A percentile compares a stretch with the other conserved stretches of the same genome.
These are phyloP conservation scores for human (Homo sapiens) DNA, from an alignment of 2,113 vertebrate genomes.

Conservation along the genomic window GRCh38 chr6:168509501-168510000, in stretches of 20 bases:
- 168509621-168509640: fast-evolving
- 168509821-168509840: fast-evolving
- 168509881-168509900: background rate
- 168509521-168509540: fast-evolving
- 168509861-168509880: background rate
- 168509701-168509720: fast-evolving
- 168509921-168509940: conserved; percentile 95
- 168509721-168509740: fast-evolving
- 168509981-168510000: conserved; percentile 96
- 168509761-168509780: fast-evolving
- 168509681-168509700: fast-evolving
- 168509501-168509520: background rate
- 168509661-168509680: fast-evolving
- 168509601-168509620: fast-evolving
- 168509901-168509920: conserved; percentile 88
- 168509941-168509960: conserved; percentile 95
- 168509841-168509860: fast-evolving
- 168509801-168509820: fast-evolving
- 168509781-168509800: fast-evolving
- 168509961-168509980: conserved; percentile 90
- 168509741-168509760: fast-evolving
- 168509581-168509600: too few relatives aligned
- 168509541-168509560: background rate
- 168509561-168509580: background rate
- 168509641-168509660: fast-evolving